These are phyloP conservation scores for Mesochorus sp. DNA, from an alignment of 2,888 invertebrate species.

Conservation along the genomic window DNA sequence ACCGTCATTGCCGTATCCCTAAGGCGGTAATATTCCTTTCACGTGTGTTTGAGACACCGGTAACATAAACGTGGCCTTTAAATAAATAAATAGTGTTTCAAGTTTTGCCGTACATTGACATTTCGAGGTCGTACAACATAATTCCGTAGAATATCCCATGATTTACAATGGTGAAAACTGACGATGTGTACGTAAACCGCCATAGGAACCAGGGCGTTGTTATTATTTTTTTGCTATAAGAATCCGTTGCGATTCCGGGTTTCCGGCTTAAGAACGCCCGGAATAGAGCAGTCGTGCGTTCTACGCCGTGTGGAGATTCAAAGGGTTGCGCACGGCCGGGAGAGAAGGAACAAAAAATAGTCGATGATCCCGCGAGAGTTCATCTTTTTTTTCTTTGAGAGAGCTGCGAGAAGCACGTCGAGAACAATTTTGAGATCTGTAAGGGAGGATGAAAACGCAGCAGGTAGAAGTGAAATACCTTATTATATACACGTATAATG, in stretches of 20 bases:
- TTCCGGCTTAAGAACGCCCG: slow-evolving; percentile 57
- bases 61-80: not conserved
- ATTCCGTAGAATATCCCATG: slow-evolving; percentile 34
- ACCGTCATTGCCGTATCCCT: slow-evolving; percentile 12
- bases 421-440: slow-evolving; percentile 45
- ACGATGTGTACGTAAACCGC: not conserved
- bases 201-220: not conserved
- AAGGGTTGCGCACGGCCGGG: slow-evolving; percentile 46
- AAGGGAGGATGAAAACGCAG: slow-evolving; percentile 39
- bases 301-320: slow-evolving; percentile 51
- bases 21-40: slow-evolving; percentile 12
- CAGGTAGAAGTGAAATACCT: slow-evolving; percentile 46
- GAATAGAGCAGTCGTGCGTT: slow-evolving; percentile 49
- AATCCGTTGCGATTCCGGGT: slow-evolving; percentile 23
- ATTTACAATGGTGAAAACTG: slow-evolving; percentile 55
- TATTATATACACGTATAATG: not conserved
- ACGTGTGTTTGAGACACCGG: not conserved
- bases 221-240: slow-evolving; percentile 42
- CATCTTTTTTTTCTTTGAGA: slow-evolving; percentile 35
- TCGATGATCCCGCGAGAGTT: slow-evolving; percentile 43
- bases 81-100: slow-evolving; percentile 20
- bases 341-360: slow-evolving; percentile 38
- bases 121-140: slow-evolving; percentile 56
- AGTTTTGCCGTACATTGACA: slow-evolving; percentile 41
- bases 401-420: slow-evolving; percentile 22